Conservation (phyloP, 2,797 vertebrate species). For the Xiphorhynchus erythropygius region DNA sequence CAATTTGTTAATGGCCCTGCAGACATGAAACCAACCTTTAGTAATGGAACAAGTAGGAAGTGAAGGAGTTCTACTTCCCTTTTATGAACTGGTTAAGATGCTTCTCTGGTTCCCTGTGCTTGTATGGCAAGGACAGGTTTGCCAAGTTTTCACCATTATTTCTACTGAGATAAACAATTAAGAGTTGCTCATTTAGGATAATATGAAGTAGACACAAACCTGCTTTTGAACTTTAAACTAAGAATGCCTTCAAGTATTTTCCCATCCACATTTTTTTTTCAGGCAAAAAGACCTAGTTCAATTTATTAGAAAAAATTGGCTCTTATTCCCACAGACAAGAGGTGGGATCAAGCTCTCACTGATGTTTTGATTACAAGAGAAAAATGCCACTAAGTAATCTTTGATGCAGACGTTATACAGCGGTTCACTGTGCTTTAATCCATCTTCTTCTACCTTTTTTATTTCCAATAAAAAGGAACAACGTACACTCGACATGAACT, state of each 20-base stretch:
- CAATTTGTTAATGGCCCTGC: neutral
- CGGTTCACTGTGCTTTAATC: slow-evolving; percentile 18
- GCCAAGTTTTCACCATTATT: neutral
- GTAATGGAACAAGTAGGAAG: neutral
- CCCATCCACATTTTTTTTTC: neutral
- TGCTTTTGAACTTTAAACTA: neutral
- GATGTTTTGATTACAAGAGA: slow-evolving; percentile 9
- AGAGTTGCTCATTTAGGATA: neutral
- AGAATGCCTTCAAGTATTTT: neutral
- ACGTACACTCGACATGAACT: neutral
- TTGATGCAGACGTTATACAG: neutral
- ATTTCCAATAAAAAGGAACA: slow-evolving; percentile 55
- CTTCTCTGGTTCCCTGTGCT: neutral
- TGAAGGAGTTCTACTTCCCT: neutral
- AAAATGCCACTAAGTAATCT: slow-evolving; percentile 13
- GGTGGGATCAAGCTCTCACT: neutral
- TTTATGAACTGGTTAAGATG: neutral
- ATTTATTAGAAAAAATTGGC: neutral
- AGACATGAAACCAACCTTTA: neutral
- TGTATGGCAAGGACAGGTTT: neutral
- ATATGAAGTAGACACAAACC: neutral
- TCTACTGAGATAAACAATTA: neutral
- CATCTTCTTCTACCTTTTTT: neutral
- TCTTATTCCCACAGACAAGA: neutral
- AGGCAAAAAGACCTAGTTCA: neutral